Evolutionary conservation across 2,113 vertebrate species (phyloP).

Genomic region (Gulo gulo): DNA sequence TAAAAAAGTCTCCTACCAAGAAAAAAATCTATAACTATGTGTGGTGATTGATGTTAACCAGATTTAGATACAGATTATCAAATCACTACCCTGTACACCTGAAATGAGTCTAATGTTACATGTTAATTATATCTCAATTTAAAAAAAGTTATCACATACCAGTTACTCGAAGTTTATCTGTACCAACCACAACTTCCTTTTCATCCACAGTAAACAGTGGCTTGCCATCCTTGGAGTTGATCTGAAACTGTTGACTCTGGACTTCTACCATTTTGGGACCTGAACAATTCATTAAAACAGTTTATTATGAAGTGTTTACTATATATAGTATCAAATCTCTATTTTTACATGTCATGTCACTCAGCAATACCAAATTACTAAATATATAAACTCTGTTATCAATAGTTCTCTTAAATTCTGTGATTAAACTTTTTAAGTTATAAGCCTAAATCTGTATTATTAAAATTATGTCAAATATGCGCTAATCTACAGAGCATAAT

Average conservation of each 20-base stretch:
- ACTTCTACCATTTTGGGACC: conserved; percentile 90
- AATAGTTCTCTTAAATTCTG: neutral
- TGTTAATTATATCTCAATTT: neutral
- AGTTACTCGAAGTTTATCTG: conserved; percentile 94
- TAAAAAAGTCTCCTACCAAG: neutral
- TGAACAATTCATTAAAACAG: conserved; percentile 76
- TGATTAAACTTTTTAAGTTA: neutral
- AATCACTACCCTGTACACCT: neutral
- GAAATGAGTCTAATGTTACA: neutral
- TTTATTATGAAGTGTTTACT: neutral
- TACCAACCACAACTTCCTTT: conserved; percentile 88
- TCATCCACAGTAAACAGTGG: conserved; percentile 91
- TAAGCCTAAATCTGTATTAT: neutral
- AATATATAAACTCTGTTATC: neutral
- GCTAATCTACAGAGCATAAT: neutral
- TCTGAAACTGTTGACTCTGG: conserved; percentile 87
- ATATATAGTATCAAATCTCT: neutral
- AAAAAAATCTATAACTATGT: neutral
- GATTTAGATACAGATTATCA: too few relatives aligned
- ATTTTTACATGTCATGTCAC: neutral
- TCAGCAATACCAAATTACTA: neutral
- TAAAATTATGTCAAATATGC: neutral
- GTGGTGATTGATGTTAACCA: neutral
- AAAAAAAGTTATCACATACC: conserved; percentile 82
- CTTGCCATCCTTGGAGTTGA: conserved; percentile 88